These are phyloP conservation scores for Aegotheles bennettii DNA, from an alignment of 2,113 vertebrate genomes.

Conservation along the genomic window DNA sequence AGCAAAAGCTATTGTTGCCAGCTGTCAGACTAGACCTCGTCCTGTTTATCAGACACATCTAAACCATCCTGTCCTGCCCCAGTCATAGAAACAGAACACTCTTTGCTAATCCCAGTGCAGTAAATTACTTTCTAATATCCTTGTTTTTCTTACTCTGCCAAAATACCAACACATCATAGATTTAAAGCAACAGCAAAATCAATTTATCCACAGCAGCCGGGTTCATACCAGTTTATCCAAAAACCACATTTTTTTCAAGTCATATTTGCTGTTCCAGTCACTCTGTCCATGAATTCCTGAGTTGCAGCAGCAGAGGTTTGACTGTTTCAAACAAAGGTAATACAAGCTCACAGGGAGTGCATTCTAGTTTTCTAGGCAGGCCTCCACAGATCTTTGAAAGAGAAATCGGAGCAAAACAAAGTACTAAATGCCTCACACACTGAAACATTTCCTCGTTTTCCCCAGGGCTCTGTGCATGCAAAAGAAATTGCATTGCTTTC, in stretches of 20 bases:
- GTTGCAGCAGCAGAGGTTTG: not conserved
- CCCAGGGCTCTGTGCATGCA: not conserved
- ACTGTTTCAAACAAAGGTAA: constrained; percentile 17
- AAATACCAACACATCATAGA: constrained; percentile 46
- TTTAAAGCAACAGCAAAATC: constrained; percentile 51
- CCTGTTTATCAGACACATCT: constrained; percentile 67
- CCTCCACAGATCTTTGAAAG: constrained; percentile 3
- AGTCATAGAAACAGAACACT: not conserved
- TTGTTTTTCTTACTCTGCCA: constrained; percentile 51
- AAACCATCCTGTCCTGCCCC: constrained; percentile 22
- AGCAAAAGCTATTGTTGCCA: constrained; percentile 57
- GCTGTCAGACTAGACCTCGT: constrained; percentile 68
- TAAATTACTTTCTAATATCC: constrained; percentile 58
- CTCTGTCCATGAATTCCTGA: not conserved
- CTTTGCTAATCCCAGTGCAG: constrained; percentile 6
- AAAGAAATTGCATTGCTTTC: not conserved
- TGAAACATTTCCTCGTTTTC: constrained; percentile 2
- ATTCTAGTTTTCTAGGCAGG: not conserved
- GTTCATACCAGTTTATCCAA: not conserved
- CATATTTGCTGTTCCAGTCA: not conserved
- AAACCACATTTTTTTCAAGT: not conserved
- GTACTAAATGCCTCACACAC: not conserved
- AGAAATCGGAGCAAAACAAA: constrained; percentile 20
- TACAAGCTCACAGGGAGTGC: not conserved
- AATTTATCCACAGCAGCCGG: constrained; percentile 23